Percentiles rank a stretch among this genome's conserved stretches.
phyloP scores from a whole-genome alignment of 2,888 invertebrate species.

The Leptinotarsa juncta region DNA sequence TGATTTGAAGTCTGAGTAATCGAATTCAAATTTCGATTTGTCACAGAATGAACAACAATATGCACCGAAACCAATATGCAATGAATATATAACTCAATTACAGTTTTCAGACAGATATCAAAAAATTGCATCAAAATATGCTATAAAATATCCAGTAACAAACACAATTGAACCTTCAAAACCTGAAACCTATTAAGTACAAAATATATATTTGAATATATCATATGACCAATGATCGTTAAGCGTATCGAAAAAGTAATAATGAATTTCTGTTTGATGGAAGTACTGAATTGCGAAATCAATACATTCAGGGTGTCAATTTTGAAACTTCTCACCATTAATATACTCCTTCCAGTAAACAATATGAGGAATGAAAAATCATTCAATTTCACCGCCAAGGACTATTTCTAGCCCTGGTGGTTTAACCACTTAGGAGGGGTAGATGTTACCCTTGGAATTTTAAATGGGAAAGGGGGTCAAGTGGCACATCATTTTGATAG shows the following conservation, averaged over 20 bases:
- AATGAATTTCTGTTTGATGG: neutral
- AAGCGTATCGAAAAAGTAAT: neutral
- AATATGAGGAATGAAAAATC: too few species aligned
- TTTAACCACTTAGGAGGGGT: too few species aligned
- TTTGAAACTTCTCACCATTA: too few species aligned
- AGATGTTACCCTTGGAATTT: too few species aligned
- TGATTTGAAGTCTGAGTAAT: conserved; percentile 2
- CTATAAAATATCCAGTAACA: neutral
- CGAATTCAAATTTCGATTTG: conserved; percentile 10
- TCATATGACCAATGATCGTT: neutral
- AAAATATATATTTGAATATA: neutral
- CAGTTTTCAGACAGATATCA: neutral
- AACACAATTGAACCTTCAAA: conserved; percentile 2
- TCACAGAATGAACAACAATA: conserved; percentile 5
- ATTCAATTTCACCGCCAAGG: too few species aligned
- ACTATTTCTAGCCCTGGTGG: too few species aligned
- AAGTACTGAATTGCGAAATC: too few species aligned
- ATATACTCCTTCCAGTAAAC: too few species aligned
- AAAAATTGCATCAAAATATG: neutral
- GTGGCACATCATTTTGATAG: too few species aligned
- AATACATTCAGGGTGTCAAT: too few species aligned
- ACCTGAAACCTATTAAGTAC: neutral
- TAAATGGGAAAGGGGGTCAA: too few species aligned
- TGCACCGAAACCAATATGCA: conserved; percentile 13
- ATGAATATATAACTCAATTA: conserved; percentile 9